Evolutionary conservation across 2,888 invertebrate species (phyloP), one percentile per base, ranked within the genome.

Genomic region (Morinoia aosen): DNA sequence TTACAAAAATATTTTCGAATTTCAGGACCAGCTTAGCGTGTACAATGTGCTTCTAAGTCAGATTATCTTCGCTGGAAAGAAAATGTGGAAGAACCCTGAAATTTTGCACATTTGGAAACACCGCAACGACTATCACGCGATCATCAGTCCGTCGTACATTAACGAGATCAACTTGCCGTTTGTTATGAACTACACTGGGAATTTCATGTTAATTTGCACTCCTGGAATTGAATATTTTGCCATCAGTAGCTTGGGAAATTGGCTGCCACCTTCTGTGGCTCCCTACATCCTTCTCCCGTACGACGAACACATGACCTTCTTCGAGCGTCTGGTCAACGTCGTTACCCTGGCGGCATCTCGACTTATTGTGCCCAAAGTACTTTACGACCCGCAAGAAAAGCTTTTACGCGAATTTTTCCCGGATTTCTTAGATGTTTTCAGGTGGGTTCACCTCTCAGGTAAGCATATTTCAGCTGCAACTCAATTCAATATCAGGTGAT

Each of bases 101-200:
- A 91, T 96, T 33, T 61, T 76, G 57, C 58, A 90, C 19, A 91
- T 96, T 19, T 95, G 95, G 95, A 39, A 56, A 19, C 57, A 95
- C 0, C 58, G 96, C 33, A 61, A 91, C 58, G 58, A 57, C 4
- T 96, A 95, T 58, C 88, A 96, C 48, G 96, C 95, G 14, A 90
- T 96, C 14, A 58, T 96, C 16, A 94, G 93, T 40, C 95, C 95
- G 25, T 57, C 95, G 33, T 96, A 95, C n/a, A 25, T 91, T 3
- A 96, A 96, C n/a, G 96, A 96, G 58, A 25, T 96, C 33, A 94
- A 94, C 25, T 48, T 94, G 10, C 96, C 96, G 19, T 96, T 96
- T 57, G 76, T 96, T 4, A 91, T 95, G 48, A 95, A 95, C 64
- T 96, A 91, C 88, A 90, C 95, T 33, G 96, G 96, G 25, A 95